Evolutionary conservation across 2,113 vertebrate species (phyloP).

Genomic region (Panthera leo): DNA sequence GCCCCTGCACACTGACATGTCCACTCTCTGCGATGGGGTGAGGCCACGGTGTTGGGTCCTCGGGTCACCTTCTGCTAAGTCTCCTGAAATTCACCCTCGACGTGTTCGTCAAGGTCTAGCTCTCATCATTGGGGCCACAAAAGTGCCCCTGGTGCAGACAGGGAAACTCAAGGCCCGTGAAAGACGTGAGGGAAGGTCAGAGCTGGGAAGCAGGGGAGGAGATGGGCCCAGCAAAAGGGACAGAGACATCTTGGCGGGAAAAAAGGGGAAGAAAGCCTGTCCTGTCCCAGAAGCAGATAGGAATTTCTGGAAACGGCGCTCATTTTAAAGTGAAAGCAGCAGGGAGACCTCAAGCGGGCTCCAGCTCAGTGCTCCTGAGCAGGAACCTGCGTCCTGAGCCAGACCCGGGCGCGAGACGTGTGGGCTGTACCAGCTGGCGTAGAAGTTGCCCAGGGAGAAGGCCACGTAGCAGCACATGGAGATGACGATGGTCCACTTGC

Average conservation of each 20-base stretch:
- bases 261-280: not conserved
- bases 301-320: fast-evolving
- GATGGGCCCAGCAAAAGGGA: fast-evolving
- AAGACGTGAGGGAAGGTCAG: too few relatives aligned
- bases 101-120: not conserved
- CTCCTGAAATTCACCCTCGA: not conserved
- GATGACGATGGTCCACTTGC: slow-evolving; percentile 94
- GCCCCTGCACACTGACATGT: fast-evolving
- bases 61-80: not conserved
- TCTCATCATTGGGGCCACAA: fast-evolving
- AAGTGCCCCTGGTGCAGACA: fast-evolving
- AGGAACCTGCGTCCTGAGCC: not conserved
- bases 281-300: fast-evolving
- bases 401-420: not conserved
- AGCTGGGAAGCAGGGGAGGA: not conserved
- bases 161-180: not conserved
- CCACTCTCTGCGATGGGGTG: fast-evolving
- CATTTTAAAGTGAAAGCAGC: fast-evolving
- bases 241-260: fast-evolving
- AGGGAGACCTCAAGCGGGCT: too few relatives aligned
- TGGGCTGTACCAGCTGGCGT: slow-evolving; percentile 91
- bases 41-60: not conserved
- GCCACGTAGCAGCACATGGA: slow-evolving; percentile 95
- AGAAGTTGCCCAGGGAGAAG: slow-evolving; percentile 95
- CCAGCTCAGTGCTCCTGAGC: not conserved